These are phyloP conservation scores for Apotomis betuletana DNA, from an alignment of 2,888 invertebrate genomes.

Conservation along the genomic window DNA sequence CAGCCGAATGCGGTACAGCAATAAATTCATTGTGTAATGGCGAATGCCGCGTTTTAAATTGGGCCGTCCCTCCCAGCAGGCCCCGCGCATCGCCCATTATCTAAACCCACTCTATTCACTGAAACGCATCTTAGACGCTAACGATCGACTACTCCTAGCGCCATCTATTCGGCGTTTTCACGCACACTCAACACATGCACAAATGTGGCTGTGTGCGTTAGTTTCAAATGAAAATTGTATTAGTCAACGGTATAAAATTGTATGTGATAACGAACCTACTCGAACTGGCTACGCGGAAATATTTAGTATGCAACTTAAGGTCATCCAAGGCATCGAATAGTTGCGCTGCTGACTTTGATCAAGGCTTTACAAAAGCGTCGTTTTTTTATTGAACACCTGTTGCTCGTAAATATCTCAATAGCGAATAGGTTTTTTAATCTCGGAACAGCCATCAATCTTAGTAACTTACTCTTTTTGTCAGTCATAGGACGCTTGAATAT, in stretches of 20 bases:
- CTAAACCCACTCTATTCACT: slow-evolving; percentile 64
- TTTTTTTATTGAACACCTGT: slow-evolving; percentile 37
- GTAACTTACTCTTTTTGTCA: slow-evolving; percentile 23
- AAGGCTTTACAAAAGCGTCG: slow-evolving; percentile 10
- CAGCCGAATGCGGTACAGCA: slow-evolving; percentile 67
- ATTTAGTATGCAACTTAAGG: slow-evolving; percentile 71
- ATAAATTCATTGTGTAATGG: slow-evolving; percentile 82
- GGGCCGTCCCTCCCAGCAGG: slow-evolving; percentile 79
- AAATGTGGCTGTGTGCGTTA: slow-evolving; percentile 38
- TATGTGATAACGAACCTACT: slow-evolving; percentile 60
- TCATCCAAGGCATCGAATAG: slow-evolving; percentile 49
- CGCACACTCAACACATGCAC: slow-evolving; percentile 34
- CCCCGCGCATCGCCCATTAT: slow-evolving; percentile 73
- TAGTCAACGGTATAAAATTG: slow-evolving; percentile 51
- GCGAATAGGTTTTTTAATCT: slow-evolving; percentile 19
- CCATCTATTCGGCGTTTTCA: slow-evolving; percentile 51
- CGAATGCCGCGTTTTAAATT: slow-evolving; percentile 72
- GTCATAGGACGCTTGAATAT: slow-evolving; percentile 4
- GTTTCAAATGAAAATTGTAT: slow-evolving; percentile 44
- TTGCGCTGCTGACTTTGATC: neutral
- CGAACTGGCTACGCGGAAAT: slow-evolving; percentile 63
- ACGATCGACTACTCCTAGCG: slow-evolving; percentile 47
- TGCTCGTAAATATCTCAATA: slow-evolving; percentile 35
- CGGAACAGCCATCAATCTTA: slow-evolving; percentile 33
- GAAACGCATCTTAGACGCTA: slow-evolving; percentile 63